A percentile compares a stretch with the other conserved stretches of the same genome.
phyloP scores from a whole-genome alignment of 2,888 invertebrate species.

The Lysandra coridon region DNA sequence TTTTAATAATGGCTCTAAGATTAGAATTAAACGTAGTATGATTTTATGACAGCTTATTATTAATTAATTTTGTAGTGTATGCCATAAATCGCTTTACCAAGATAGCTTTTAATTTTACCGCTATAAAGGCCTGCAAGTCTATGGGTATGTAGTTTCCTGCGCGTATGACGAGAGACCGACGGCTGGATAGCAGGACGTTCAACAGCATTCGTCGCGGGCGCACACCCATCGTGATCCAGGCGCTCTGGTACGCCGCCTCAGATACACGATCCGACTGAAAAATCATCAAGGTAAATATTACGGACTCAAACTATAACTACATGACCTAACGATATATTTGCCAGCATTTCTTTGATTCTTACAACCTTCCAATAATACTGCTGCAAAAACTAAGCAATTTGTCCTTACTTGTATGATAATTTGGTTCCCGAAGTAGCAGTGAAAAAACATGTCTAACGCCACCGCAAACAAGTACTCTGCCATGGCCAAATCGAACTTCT shows the following conservation, averaged over 20 bases:
- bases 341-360: too few species aligned
- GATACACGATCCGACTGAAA: slow-evolving; percentile 64
- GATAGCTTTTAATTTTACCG: slow-evolving; percentile 45
- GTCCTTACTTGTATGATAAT: slow-evolving; percentile 63
- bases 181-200: slow-evolving; percentile 57
- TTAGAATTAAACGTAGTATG: background rate
- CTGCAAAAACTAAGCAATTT: background rate
- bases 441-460: slow-evolving; percentile 66
- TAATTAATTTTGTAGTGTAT: background rate
- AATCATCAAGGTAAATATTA: background rate
- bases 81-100: background rate
- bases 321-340: background rate
- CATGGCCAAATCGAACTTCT: slow-evolving; percentile 69
- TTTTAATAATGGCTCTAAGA: background rate
- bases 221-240: slow-evolving; percentile 59
- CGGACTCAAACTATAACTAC: too few species aligned
- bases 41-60: background rate
- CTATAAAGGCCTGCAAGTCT: slow-evolving; percentile 65
- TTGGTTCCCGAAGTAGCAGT: slow-evolving; percentile 70
- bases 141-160: slow-evolving; percentile 65
- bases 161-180: slow-evolving; percentile 51
- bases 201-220: slow-evolving; percentile 56
- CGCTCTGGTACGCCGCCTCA: slow-evolving; percentile 63
- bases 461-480: slow-evolving; percentile 68
- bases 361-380: background rate